Evolutionary conservation across 2,888 invertebrate genomes (phyloP).

Genomic region (Muscina levida): DNA sequence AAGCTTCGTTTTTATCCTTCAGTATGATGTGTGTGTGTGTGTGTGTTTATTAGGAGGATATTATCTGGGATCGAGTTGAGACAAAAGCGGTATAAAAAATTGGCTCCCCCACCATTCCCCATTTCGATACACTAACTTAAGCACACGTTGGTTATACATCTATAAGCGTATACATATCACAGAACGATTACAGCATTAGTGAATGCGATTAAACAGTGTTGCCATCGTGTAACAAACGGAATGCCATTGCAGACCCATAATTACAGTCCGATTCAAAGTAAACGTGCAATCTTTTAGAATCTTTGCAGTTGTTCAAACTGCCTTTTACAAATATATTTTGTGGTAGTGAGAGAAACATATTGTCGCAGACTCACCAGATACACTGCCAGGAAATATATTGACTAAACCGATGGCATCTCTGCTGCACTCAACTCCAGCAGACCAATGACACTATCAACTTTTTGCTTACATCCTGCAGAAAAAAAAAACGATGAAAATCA

Average conservation of each 20-base stretch:
- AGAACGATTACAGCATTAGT: slow-evolving; percentile 39
- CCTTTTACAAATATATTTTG: too few species aligned
- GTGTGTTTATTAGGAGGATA: slow-evolving; percentile 65
- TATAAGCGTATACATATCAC: slow-evolving; percentile 20
- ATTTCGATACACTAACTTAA: slow-evolving; percentile 14
- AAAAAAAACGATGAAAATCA: slow-evolving; percentile 60
- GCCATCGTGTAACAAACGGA: too few species aligned
- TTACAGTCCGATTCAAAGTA: too few species aligned
- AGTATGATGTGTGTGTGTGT: slow-evolving; percentile 60
- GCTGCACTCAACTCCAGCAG: slow-evolving; percentile 26
- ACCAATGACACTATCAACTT: slow-evolving; percentile 49
- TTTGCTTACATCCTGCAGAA: slow-evolving; percentile 44
- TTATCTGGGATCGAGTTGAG: slow-evolving; percentile 63
- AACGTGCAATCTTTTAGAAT: too few species aligned
- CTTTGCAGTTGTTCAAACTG: too few species aligned
- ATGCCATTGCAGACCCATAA: too few species aligned
- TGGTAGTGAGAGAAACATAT: too few species aligned
- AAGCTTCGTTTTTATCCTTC: slow-evolving; percentile 42
- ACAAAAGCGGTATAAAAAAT: slow-evolving; percentile 23
- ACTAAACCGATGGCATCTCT: slow-evolving; percentile 51
- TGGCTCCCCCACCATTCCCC: not conserved
- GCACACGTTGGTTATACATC: not conserved
- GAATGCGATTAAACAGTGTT: slow-evolving; percentile 28
- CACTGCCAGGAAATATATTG: too few species aligned
- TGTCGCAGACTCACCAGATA: too few species aligned